Base-by-base conservation (phyloP, 2,113 vertebrate genomes). In the Zosterops pallidus region DNA sequence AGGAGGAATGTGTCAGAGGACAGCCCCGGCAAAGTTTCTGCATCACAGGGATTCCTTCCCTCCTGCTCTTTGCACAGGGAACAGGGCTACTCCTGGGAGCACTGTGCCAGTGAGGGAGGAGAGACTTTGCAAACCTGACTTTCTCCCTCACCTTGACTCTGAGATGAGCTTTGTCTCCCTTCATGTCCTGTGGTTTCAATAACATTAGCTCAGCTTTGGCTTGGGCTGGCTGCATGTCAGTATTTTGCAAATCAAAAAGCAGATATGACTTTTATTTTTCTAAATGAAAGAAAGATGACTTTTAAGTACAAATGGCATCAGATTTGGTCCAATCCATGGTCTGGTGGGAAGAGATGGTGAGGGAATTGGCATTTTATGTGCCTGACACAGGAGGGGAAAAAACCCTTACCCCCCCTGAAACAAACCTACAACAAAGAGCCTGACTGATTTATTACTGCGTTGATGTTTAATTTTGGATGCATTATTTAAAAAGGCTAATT, bases 401-500 rank as follows among this genome's bases (percentile, higher is more conserved):
- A 88, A 10, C 0, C 50, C 37, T 31, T 50, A 41, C 33, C n/a
- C 28, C 42, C 47, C 33, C 20, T 7, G 37, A 13, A 37, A 60
- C 92, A 94, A 96, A 83, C 81, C 78, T 89, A 62, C 78, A 96
- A 92, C 91, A 97, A 95, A 96, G 85, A 97, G 59, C 85, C 81
- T 97, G 93, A 95, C 92, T 97, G 96, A 97, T 97, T 97, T 97
- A 96, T 96, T 92, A 91, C 93, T 79, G 90, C 87, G 82, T 91
- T 97, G 95, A 97, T 95, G 96, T 97, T 97, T 97, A 97, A 97
- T 97, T 97, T 96, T 95, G 93, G 95, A 95, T 97, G 96, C 94
- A 96, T 97, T 97, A 97, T 97, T 97, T 97, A 96, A 97, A 96
- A 97, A 96, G 95, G 86, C 96, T 97, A 96, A 97, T 97, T 97